Evolutionary conservation across 1,140 invertebrate species (phyloP).

Genomic region (Sesamia nonagrioides): DNA sequence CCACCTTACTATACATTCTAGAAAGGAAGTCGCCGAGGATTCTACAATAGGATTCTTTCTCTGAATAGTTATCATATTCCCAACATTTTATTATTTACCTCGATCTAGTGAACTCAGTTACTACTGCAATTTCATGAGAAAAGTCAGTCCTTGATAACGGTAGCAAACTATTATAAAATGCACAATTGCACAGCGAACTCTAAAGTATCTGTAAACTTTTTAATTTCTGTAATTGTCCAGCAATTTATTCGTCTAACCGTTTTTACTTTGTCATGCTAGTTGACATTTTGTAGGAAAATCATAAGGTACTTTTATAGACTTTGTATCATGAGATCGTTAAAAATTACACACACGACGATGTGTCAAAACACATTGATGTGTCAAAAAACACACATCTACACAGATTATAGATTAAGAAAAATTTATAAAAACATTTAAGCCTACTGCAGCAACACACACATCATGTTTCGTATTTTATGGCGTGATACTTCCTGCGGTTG

Average conservation of each 20-base stretch:
- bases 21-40: too few species aligned
- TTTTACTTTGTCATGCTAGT: constrained; percentile 7
- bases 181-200: neutral
- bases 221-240: constrained; percentile 9
- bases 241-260: constrained; percentile 38
- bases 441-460: too few species aligned
- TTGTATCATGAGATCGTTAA: neutral
- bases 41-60: too few species aligned
- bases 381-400: too few species aligned
- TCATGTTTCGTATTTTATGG: too few species aligned
- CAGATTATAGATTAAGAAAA: too few species aligned
- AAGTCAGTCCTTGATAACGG: constrained; percentile 12
- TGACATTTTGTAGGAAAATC: neutral
- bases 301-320: neutral
- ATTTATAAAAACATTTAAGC: too few species aligned
- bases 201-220: constrained; percentile 15
- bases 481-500: too few species aligned
- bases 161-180: constrained; percentile 13
- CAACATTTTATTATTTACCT: constrained; percentile 12
- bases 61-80: too few species aligned
- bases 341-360: too few species aligned
- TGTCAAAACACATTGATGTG: too few species aligned
- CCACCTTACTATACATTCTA: neutral
- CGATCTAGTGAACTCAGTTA: constrained; percentile 17
- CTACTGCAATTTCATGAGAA: constrained; percentile 7